Base-by-base conservation (phyloP, 1,140 invertebrate genomes). In the Diplogasteroides magnus region DNA sequence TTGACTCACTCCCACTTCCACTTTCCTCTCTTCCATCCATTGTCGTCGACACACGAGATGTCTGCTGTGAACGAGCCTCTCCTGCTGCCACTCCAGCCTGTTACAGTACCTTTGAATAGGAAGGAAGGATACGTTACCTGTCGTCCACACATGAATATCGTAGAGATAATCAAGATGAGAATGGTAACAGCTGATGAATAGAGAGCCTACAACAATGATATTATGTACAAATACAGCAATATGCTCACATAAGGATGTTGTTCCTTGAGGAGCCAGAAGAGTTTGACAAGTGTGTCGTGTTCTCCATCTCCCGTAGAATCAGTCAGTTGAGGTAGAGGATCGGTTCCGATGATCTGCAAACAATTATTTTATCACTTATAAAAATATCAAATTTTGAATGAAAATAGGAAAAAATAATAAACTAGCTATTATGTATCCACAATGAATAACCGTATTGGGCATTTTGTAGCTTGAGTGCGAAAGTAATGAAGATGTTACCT, bases 91-190 rank as follows among this genome's bases (percentile, higher is more conserved):
- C 66, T 27, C 57, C 66, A 19, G n/a, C 29, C 66, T 68, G n/a
- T n/a, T n/a, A n/a, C n/a, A n/a, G n/a, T n/a, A n/a, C n/a, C 37
- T 11, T 48, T 19, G 37, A 11, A 48, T 11, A 11, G 14, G 71
- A 29, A 31, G 25, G 23, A 28, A 19, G 14, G 29, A 31, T 13
- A 19, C n/a, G 6, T 67, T 48, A 73, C 71, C 71, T 75, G 74
- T 66, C 70, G 48, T 61, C 74, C 74, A 71, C 74, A 75, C 23
- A 61, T 76, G 72, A 72, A 82, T 13, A 84, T 73, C 1, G 79
- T 74, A 19, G 74, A 73, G 27, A 80, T 59, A 19, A 84, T 67
- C 1, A 78, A 77, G 1, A 71, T 66, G 1, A 82, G 3, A 11
- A 78, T 59, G 13, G 81, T 57, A 11, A 76, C 65, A 25, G 83